These are phyloP conservation scores for Stenolophus ochropezus DNA, from an alignment of 2,888 invertebrate genomes.

Conservation along the genomic window DNA sequence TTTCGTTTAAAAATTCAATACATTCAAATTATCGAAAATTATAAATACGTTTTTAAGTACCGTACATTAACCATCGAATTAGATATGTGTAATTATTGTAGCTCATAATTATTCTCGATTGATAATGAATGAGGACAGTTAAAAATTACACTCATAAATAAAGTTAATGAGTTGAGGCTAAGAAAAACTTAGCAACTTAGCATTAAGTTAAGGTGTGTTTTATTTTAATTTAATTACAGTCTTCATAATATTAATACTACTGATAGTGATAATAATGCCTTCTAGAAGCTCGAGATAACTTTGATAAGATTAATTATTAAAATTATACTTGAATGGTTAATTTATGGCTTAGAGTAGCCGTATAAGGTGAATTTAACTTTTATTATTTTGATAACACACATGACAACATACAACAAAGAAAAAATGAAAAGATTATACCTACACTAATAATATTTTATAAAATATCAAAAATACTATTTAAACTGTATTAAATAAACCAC, in stretches of 20 bases:
- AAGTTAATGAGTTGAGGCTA: neutral
- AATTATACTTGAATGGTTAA: conserved; percentile 29
- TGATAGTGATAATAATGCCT: conserved; percentile 30
- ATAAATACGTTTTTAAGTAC: neutral
- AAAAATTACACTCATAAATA: conserved; percentile 23
- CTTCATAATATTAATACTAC: conserved; percentile 27
- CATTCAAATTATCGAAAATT: neutral
- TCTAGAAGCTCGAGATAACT: neutral
- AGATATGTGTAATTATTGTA: neutral
- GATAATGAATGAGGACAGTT: conserved; percentile 30
- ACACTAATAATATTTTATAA: too few relatives aligned
- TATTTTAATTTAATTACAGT: conserved; percentile 40
- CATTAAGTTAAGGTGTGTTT: conserved; percentile 31
- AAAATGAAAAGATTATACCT: too few relatives aligned
- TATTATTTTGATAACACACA: neutral
- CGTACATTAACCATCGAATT: neutral
- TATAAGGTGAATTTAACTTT: neutral
- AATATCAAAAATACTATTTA: too few relatives aligned
- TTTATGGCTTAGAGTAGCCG: conserved; percentile 12
- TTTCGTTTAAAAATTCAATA: neutral
- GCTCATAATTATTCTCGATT: conserved; percentile 1
- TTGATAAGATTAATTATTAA: conserved; percentile 35
- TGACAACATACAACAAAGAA: neutral
- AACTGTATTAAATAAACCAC: too few relatives aligned
- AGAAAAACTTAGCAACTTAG: neutral